Conservation (phyloP, 53 echinoderm and acorn worm genomes). For the Pentamera pediparva region DNA sequence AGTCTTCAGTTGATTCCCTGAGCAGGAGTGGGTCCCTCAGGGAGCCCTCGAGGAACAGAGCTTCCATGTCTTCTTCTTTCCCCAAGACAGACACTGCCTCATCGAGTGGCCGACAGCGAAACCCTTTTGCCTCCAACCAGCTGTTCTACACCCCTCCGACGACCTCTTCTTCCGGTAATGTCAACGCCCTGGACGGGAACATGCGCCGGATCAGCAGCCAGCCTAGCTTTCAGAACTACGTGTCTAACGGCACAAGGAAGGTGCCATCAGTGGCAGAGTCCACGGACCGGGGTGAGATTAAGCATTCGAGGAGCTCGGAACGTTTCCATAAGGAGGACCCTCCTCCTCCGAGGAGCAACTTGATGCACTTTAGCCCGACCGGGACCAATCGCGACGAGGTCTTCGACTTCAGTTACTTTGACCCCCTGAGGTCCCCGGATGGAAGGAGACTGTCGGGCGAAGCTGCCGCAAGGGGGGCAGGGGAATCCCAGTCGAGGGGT, state of each 20-base stretch:
- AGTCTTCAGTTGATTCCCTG: slow-evolving; percentile 6
- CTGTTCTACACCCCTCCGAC: neutral
- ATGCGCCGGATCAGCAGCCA: slow-evolving; percentile 77
- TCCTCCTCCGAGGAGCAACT: slow-evolving; percentile 31
- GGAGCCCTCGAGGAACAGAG: neutral
- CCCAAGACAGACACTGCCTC: neutral
- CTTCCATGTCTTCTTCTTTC: neutral
- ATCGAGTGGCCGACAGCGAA: neutral
- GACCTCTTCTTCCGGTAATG: neutral
- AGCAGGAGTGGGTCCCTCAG: neutral
- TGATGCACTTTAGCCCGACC: slow-evolving; percentile 68
- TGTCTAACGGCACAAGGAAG: neutral
- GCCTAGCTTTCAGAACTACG: slow-evolving; percentile 49
- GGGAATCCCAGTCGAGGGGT: neutral
- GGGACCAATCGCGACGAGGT: slow-evolving; percentile 37
- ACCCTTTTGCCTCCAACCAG: neutral
- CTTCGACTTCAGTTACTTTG: slow-evolving; percentile 84
- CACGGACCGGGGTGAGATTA: neutral
- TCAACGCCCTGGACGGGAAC: neutral
- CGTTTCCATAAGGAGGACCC: neutral
- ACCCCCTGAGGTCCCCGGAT: slow-evolving; percentile 48
- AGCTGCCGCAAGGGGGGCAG: neutral
- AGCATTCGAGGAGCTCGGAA: slow-evolving; percentile 8
- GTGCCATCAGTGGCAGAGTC: neutral
- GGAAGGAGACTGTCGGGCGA: neutral